These are phyloP conservation scores for Penaeus chinensis DNA, from an alignment of 1,140 invertebrate species.

Conservation along the genomic window DNA sequence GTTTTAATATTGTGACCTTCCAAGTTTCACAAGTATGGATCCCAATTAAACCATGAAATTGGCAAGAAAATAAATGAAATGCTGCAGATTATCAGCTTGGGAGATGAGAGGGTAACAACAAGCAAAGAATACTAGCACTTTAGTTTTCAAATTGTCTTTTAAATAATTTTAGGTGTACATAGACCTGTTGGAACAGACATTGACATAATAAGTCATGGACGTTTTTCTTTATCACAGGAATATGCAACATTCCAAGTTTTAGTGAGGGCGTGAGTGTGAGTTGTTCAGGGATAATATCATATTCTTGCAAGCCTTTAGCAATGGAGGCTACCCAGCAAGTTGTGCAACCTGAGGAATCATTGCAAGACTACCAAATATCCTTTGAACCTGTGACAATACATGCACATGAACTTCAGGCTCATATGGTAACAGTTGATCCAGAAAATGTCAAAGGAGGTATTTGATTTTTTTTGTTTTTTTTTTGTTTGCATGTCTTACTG, in stretches of 20 bases:
- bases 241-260: conserved; percentile 42
- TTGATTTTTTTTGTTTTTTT: conserved; percentile 17
- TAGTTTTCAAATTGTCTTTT: too few species aligned
- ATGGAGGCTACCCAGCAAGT: conserved; percentile 13
- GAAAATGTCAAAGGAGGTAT: conserved; percentile 7
- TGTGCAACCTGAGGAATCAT: not conserved
- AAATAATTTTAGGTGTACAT: too few species aligned
- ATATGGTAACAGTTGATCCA: conserved; percentile 8
- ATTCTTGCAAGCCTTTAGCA: conserved; percentile 22
- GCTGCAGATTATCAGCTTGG: too few species aligned
- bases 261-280: conserved; percentile 12
- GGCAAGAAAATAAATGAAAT: too few species aligned
- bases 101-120: too few species aligned
- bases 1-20: too few species aligned
- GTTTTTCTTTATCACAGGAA: conserved; percentile 15
- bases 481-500: not conserved
- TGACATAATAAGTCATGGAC: not conserved
- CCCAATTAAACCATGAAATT: too few species aligned
- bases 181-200: too few species aligned
- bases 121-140: too few species aligned
- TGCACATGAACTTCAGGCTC: conserved; percentile 13
- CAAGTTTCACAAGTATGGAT: too few species aligned
- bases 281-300: conserved; percentile 39
- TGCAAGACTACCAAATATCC: conserved; percentile 21
- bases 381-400: conserved; percentile 11